These are phyloP conservation scores for Pangasius mekongensis DNA, from an alignment of 2,797 vertebrate genomes.

Conservation along the genomic window DNA sequence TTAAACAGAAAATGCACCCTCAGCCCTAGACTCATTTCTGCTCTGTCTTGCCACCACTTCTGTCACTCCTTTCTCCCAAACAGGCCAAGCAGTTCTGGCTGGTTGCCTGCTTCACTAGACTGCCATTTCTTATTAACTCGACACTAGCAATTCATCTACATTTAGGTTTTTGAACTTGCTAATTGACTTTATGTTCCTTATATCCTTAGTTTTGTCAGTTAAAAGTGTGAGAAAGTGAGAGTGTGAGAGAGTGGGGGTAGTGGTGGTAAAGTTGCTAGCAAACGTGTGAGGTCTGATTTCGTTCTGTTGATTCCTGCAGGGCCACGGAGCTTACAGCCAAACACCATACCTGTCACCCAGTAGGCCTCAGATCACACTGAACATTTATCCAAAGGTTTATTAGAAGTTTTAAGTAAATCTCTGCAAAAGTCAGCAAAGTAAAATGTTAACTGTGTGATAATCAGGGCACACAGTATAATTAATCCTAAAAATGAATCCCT, in stretches of 20 bases:
- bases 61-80: conserved; percentile 10
- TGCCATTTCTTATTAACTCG: conserved; percentile 46
- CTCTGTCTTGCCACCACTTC: background rate
- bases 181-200: conserved; percentile 56
- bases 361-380: background rate
- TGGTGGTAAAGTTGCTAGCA: conserved; percentile 28
- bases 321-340: background rate
- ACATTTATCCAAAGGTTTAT: background rate
- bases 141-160: conserved; percentile 24
- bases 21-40: conserved; percentile 12
- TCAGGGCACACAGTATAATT: background rate
- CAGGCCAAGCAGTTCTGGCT: conserved; percentile 20
- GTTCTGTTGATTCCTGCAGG: conserved; percentile 38
- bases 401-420: background rate
- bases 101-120: conserved; percentile 22
- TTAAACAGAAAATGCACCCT: conserved; percentile 26
- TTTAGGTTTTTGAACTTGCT: conserved; percentile 50
- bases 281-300: conserved; percentile 40
- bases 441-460: background rate
- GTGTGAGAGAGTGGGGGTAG: background rate
- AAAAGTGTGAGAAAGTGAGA: conserved; percentile 12
- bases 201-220: conserved; percentile 35
- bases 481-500: background rate
- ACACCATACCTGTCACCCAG: conserved; percentile 10
- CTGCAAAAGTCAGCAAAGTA: background rate